Base-by-base conservation (phyloP, 1,140 invertebrate species). In the Heliconius himera region DNA sequence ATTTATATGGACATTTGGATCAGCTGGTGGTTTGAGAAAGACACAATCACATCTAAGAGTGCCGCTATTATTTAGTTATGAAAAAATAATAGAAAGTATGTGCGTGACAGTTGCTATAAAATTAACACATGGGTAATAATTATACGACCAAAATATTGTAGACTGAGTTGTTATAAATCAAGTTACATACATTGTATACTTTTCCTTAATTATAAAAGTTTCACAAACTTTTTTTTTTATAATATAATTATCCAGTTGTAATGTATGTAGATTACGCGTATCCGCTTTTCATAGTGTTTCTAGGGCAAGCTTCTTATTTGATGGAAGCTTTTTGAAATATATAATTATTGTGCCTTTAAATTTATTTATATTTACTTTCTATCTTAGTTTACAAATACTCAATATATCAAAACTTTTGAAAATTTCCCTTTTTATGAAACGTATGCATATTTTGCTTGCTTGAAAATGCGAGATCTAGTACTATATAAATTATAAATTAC, bases 61-160 rank as follows among this genome's bases (percentile, higher is more conserved):
- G n/a, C 11, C 13, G 22, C 11, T 26, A 16, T 29, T 26, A 66
- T 66, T 66, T 26, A 66, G 60, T 29, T 66, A 8, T 66, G 4
- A 49, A 76, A 70, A 70, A 46, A 41, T n/a, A 9, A 66, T 79
- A 82, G 81, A 82, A 82, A 82, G 77, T 72, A 33, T 60, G 73
- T 26, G 77, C 81, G 81, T 82, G 77, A 82, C 79, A 70, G 76
- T 70, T 74, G 72, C 41, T 74, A 79, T 79, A 79, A 77, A 76
- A 76, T 72, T 77, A 74, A 78, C 56, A 78, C 70, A 70, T 22
- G 51, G 70, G 60, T 71, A 79, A 82, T 46, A 46, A 46, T 81
- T 81, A 80, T 71, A 66, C 70, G 72, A 71, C 26, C 77, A 22
- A 72, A 78, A 54, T 73, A 54, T 78, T 78, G 54, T 74, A 78